Evolutionary conservation across 2,797 vertebrate species (phyloP).

Genomic region (Molossus molossus): DNA sequence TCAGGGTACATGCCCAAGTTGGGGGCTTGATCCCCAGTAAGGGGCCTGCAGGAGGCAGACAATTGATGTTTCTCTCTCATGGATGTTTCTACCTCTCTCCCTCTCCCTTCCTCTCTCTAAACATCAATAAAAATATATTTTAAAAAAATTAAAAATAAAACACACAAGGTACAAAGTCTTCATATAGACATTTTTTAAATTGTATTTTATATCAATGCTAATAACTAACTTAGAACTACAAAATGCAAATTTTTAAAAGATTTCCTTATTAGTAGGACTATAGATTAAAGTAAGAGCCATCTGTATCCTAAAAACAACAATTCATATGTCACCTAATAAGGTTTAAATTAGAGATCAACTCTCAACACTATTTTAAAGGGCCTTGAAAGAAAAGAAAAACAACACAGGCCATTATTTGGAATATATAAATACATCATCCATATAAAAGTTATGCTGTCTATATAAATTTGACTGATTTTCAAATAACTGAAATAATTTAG

Average conservation of each 20-base stretch:
- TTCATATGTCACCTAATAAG: not conserved
- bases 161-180: not conserved
- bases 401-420: not conserved
- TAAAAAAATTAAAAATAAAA: not conserved
- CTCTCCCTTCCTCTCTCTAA: too few species aligned
- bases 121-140: too few species aligned
- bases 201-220: not conserved
- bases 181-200: not conserved
- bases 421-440: conserved; percentile 42
- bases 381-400: not conserved
- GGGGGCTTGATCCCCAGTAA: too few species aligned
- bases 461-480: conserved; percentile 56
- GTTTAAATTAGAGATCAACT: conserved; percentile 23
- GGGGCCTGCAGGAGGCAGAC: too few species aligned
- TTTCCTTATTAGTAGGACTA: not conserved
- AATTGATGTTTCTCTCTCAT: too few species aligned
- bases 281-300: not conserved
- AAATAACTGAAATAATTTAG: conserved; percentile 66
- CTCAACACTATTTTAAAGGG: conserved; percentile 18
- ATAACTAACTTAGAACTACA: not conserved
- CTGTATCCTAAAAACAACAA: not conserved
- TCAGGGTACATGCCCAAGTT: too few species aligned
- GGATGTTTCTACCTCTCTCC: too few species aligned
- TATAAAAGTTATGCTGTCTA: conserved; percentile 21
- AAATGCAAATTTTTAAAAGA: not conserved